phyloP scores from a whole-genome alignment of 2,113 vertebrate species.

The Antennarius striatus region DNA sequence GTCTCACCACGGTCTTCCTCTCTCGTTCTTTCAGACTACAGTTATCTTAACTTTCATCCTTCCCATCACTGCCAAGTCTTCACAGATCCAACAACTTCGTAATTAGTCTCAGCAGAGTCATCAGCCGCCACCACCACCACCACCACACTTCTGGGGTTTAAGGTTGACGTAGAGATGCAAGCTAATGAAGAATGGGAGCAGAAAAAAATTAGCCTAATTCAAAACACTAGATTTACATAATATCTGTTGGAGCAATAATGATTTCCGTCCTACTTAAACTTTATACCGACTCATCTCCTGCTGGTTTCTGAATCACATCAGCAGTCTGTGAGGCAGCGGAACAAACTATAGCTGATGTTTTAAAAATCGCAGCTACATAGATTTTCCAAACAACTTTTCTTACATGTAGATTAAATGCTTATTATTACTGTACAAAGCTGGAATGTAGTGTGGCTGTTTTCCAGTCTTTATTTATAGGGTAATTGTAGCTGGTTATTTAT shows the following conservation, averaged over 20 bases:
- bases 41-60: too few species aligned
- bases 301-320: constrained; percentile 29
- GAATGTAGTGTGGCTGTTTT: not conserved
- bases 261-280: constrained; percentile 19
- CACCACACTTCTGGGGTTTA: not conserved
- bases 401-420: too few species aligned
- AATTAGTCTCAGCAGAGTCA: too few species aligned
- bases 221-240: constrained; percentile 25
- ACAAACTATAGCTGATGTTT: not conserved
- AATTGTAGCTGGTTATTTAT: too few species aligned
- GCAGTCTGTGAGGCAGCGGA: constrained; percentile 9
- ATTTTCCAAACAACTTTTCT: too few species aligned
- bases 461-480: not conserved
- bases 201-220: constrained; percentile 22
- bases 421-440: too few species aligned
- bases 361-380: too few species aligned
- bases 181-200: constrained; percentile 8
- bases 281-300: constrained; percentile 1
- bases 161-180: constrained; percentile 12
- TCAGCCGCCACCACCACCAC: too few species aligned
- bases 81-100: too few species aligned
- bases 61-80: too few species aligned
- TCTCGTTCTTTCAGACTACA: too few species aligned
- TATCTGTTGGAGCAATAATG: constrained; percentile 23
- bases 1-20: too few species aligned